Conservation (phyloP, 92 coral and sea anemone genomes). For the Chrysogorgia sp. region DNA sequence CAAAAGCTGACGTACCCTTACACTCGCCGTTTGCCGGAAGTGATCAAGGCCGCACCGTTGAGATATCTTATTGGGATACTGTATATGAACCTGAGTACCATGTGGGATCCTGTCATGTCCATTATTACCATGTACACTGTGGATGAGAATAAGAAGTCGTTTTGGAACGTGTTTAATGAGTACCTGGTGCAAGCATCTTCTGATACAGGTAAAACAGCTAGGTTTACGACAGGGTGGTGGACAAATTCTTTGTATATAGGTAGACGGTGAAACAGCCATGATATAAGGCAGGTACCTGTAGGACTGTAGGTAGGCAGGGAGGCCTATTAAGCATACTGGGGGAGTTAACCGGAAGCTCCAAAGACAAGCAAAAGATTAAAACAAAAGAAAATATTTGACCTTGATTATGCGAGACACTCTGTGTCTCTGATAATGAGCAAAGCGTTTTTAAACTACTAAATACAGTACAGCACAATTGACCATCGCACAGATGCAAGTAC, state of each 20-base stretch:
- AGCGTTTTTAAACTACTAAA: too few relatives aligned
- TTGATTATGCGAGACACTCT: too few relatives aligned
- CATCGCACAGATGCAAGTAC: too few relatives aligned
- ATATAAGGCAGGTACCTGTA: too few relatives aligned
- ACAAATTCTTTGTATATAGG: neutral
- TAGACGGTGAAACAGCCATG: too few relatives aligned
- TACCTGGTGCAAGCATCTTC: conserved; percentile 62
- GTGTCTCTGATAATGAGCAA: too few relatives aligned
- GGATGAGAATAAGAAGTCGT: conserved; percentile 64
- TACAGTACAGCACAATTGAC: too few relatives aligned
- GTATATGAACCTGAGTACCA: conserved; percentile 81
- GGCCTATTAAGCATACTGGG: too few relatives aligned
- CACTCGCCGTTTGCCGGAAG: conserved; percentile 62
- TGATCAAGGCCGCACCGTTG: conserved; percentile 62
- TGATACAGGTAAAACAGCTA: conserved; percentile 64
- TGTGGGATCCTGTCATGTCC: conserved; percentile 83
- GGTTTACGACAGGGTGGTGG: neutral
- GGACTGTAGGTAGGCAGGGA: too few relatives aligned
- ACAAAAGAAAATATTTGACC: too few relatives aligned
- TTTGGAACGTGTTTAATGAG: conserved; percentile 77
- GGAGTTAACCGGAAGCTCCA: too few relatives aligned
- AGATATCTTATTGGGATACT: conserved; percentile 77
- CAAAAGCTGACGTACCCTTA: conserved; percentile 76
- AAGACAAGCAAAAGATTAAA: too few relatives aligned
- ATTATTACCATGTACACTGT: conserved; percentile 67